Evolutionary conservation across 2,888 invertebrate species (phyloP), one percentile per base, ranked within the genome.

Genomic region (Caenorhabditis auriculariae): DNA sequence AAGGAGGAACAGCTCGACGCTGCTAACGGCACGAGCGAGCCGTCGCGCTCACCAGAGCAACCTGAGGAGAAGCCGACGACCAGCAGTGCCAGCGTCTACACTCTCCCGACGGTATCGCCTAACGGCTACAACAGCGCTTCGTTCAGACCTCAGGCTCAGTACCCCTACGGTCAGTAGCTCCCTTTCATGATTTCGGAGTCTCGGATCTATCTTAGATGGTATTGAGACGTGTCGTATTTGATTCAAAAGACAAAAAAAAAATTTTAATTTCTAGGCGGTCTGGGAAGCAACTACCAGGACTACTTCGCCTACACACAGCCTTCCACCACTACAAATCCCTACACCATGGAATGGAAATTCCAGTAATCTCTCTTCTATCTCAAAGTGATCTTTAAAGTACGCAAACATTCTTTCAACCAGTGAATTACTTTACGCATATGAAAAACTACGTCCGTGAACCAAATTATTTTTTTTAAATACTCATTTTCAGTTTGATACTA

Each of bases 71-170:
- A 15, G 63, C n/a, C n/a, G n/a, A n/a, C n/a, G n/a, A n/a, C n/a
- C n/a, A n/a, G n/a, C n/a, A n/a, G n/a, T 4, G 42, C 24, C 4
- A 38, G 41, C 3, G 2, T 37, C 2, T 63, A 54, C 26, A 59
- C 56, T n/a, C 45, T 49, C 21, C 54, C 58, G 19, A 48, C 54
- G 4, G 28, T 58, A n/a, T 60, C 60, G 5, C 55, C 58, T 1
- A 51, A 54, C 15, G 42, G 48, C 9, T 66, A 66, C 47, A 59
- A 63, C 42, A 44, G 45, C 0, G 43, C 57, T 4, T 48, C 62
- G 7, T 69, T 69, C 52, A 42, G 69, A 21, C 66, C 69, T 39
- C 69, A 69, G 28, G 56, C 66, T 3, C 66, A 69, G 37, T 60
- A 66, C 39, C 44, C 66, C 15, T 66, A 66, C 48, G 48, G 66